Conservation (phyloP, 37 sponge, comb jelly and placozoan genomes). For the Eunapius fragilis region DNA sequence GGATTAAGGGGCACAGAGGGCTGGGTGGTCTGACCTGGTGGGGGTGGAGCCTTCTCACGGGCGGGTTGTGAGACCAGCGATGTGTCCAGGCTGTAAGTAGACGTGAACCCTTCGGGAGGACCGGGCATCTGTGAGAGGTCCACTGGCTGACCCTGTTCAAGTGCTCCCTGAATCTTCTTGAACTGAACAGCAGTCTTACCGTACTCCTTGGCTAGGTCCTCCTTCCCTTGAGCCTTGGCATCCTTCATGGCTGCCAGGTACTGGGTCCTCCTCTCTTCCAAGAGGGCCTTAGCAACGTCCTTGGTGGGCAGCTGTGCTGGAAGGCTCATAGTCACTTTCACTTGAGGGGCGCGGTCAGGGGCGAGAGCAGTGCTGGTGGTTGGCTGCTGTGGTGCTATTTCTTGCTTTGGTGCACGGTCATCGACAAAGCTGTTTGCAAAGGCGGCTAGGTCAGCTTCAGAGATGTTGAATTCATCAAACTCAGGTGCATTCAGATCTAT, state of each 20-base stretch:
- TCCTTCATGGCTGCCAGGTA: constrained; percentile 46
- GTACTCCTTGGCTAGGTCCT: constrained; percentile 26
- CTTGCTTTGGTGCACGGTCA: constrained; percentile 19
- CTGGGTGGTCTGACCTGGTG: neutral
- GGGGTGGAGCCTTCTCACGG: neutral
- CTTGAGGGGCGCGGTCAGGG: neutral
- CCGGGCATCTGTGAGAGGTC: constrained; percentile 76
- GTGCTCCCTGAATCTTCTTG: constrained; percentile 50
- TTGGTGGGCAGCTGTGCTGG: constrained; percentile 31
- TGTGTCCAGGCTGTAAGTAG: constrained; percentile 54
- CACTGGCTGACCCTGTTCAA: constrained; percentile 47
- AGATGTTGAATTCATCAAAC: constrained; percentile 65
- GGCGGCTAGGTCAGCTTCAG: constrained; percentile 57
- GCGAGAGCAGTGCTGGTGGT: neutral
- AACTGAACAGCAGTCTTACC: constrained; percentile 60
- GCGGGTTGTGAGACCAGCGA: constrained; percentile 12
- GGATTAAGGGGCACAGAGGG: neutral
- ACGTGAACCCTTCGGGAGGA: constrained; percentile 77
- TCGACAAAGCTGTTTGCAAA: constrained; percentile 41
- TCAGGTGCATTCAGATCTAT: constrained; percentile 63
- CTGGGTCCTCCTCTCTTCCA: constrained; percentile 68
- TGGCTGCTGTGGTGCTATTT: neutral
- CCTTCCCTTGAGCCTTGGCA: constrained; percentile 43
- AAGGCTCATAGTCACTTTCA: constrained; percentile 21
- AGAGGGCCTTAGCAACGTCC: constrained; percentile 2